Conservation (phyloP, 1,140 invertebrate species). For the Delia radicum region DNA sequence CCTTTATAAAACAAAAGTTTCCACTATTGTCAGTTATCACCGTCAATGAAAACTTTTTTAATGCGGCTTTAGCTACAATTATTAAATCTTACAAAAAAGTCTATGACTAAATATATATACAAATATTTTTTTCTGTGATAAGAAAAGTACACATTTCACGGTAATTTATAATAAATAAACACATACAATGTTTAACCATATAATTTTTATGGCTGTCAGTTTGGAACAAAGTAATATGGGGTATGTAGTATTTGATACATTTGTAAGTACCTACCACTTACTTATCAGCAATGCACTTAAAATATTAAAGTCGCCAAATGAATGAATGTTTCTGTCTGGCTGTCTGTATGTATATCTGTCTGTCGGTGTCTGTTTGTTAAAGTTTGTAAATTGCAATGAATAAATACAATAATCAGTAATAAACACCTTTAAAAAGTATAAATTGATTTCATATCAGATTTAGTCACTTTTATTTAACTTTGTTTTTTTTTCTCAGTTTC, state of each 20-base stretch:
- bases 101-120: too few species aligned
- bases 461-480: not conserved
- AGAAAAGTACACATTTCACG: not conserved
- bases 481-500: not conserved
- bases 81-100: too few species aligned
- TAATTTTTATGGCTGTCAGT: not conserved
- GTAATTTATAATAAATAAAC: not conserved
- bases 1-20: too few species aligned
- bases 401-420: too few species aligned
- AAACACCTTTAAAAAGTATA: too few species aligned
- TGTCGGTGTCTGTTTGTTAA: not conserved
- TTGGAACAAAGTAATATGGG: not conserved
- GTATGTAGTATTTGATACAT: too few species aligned
- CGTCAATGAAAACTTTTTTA: too few species aligned
- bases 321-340: not conserved
- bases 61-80: too few species aligned
- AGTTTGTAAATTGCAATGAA: not conserved
- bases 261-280: not conserved
- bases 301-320: not conserved
- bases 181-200: not conserved
- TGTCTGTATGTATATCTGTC: not conserved
- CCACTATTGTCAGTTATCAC: too few species aligned
- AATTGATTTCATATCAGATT: not conserved
- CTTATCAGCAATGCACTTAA: not conserved
- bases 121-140: too few species aligned